Evolutionary conservation across 2,113 vertebrate species (phyloP).

Genomic region (Vulpes ferrilata): DNA sequence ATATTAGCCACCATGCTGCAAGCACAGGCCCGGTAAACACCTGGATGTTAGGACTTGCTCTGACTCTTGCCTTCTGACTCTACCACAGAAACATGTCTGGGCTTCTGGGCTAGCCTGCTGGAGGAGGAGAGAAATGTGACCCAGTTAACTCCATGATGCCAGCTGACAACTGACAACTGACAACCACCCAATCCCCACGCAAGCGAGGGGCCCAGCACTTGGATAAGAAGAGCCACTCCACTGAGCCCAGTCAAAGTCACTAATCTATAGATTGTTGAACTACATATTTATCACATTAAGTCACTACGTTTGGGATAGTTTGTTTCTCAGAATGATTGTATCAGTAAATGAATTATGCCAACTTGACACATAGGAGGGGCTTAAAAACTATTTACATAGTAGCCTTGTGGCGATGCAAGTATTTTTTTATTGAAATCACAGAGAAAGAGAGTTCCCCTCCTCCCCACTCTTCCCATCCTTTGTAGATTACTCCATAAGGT

Average conservation of each 20-base stretch:
- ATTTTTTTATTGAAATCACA: constrained; percentile 10
- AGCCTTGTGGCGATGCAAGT: constrained; percentile 14
- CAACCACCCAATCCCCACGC: neutral
- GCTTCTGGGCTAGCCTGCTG: neutral
- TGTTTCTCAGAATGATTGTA: neutral
- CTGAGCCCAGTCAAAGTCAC: neutral
- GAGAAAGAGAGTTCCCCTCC: neutral
- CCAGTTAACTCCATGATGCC: neutral
- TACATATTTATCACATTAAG: neutral
- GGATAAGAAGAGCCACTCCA: neutral
- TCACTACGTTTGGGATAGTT: neutral
- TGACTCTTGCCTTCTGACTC: neutral
- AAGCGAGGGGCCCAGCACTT: neutral
- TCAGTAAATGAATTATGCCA: neutral
- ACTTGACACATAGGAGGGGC: neutral
- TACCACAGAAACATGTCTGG: neutral
- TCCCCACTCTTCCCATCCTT: neutral
- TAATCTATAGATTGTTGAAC: neutral
- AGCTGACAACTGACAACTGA: neutral
- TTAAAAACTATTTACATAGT: neutral
- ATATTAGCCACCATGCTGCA: neutral
- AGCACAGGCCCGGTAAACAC: neutral
- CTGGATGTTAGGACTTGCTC: neutral
- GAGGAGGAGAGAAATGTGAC: neutral
- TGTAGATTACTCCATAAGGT: neutral